Percentiles rank a stretch among this genome's conserved stretches.
Conservation (phyloP, 2,797 vertebrate species). For the Menidia menidia region DNA sequence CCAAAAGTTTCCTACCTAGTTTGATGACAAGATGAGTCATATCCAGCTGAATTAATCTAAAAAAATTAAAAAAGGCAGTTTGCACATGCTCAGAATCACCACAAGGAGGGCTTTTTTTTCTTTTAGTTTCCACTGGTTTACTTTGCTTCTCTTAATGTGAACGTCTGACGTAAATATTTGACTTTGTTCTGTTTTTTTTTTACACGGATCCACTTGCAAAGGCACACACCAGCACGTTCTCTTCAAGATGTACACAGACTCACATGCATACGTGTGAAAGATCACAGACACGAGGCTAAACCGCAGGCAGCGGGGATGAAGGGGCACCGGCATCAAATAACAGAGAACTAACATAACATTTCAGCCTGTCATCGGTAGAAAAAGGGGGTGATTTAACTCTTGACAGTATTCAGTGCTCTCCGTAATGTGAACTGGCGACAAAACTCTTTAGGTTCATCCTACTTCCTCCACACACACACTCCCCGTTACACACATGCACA, state of each 20-base stretch:
- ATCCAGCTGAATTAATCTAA: slow-evolving; percentile 25
- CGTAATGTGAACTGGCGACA: slow-evolving; percentile 30
- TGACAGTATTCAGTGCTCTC: slow-evolving; percentile 17
- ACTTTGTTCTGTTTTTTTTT: neutral
- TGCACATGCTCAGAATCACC: slow-evolving; percentile 36
- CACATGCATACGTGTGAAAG: neutral
- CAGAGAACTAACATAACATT: slow-evolving; percentile 17
- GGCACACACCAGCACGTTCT: slow-evolving; percentile 9
- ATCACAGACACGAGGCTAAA: slow-evolving; percentile 5
- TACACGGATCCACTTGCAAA: neutral
- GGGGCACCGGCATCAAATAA: neutral
- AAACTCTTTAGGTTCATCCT: slow-evolving; percentile 6
- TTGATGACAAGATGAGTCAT: slow-evolving; percentile 22
- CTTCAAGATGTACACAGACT: slow-evolving; percentile 15
- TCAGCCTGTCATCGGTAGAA: slow-evolving; percentile 12
- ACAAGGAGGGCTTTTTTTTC: neutral
- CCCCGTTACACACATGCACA: slow-evolving; percentile 21
- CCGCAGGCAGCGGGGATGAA: slow-evolving; percentile 10
- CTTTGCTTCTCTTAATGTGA: slow-evolving; percentile 57
- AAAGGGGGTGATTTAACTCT: slow-evolving; percentile 24
- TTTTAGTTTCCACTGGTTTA: slow-evolving; percentile 43
- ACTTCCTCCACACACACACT: slow-evolving; percentile 1
- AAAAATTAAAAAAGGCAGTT: slow-evolving; percentile 13
- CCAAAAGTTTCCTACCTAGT: neutral
- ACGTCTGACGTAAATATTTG: slow-evolving; percentile 42